Evolutionary conservation across 2,888 invertebrate species (phyloP), one percentile per base, ranked within the genome.

Genomic region (Galeopsomyia nigrocyanea): DNA sequence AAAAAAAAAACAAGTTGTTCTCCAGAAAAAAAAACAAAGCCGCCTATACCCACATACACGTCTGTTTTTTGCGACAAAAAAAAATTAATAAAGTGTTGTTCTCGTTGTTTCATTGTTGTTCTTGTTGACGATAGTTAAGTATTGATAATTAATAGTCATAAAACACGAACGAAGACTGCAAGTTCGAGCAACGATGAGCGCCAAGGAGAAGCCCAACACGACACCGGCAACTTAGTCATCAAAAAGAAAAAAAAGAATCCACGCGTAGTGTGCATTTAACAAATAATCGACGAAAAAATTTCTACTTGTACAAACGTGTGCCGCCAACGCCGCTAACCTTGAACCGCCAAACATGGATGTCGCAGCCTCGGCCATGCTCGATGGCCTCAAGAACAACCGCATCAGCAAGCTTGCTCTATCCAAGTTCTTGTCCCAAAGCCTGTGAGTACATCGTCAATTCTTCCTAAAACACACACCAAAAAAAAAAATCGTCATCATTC

Each of bases 391-490:
- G 86, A 92, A 92, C 82, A 92, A 92, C 89, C 92, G 92, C 85
- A 92, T 92, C 80, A 90, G 92, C 79, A 92, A 92, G 87, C 88
- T 92, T 83, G 92, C 93, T 75, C 88, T 93, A 76, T 92, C 93
- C 78, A 91, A 92, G 86, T 93, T 93, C 84, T 89, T 93, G 76
- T 93, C 93, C 63, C 93, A 93, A 85, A 93, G 93, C 87, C 89
- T 93, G 93, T 93, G 89, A 93, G 93, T 92, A 90, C 5, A 47
- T 47, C 47, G 14, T 46, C 47, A n/a, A n/a, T 58, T 50, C 19
- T 6, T 61, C 13, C 49, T 16, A 14, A 51, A 5, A 51, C 51
- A 51, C n/a, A 51, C 51, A 51, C 51, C n/a, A 51, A 5, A 51
- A 5, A 16, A n/a, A 7, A 1, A 31, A 16, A 39, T 22, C 6